A percentile compares a stretch with the other conserved stretches of the same genome.
Evolutionary conservation across 1,140 invertebrate species (phyloP).

Genomic region (Acyrthosiphon pisum): DNA sequence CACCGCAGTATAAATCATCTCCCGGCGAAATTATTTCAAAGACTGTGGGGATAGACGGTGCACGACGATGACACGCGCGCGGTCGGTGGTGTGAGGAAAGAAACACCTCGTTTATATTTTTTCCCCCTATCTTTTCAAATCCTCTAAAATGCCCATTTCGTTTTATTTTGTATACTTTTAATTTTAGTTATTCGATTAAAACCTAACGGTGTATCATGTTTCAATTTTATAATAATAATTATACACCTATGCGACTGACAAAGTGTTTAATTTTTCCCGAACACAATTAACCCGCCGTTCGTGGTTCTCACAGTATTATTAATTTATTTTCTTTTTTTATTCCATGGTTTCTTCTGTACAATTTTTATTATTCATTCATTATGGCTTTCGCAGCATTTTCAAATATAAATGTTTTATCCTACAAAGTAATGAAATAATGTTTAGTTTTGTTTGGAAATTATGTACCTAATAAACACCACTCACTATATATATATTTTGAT

Average conservation of each 20-base stretch:
- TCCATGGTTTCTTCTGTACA: background rate
- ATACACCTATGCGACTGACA: background rate
- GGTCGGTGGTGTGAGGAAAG: background rate
- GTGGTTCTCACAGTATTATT: background rate
- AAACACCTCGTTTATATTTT: background rate
- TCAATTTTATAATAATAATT: background rate
- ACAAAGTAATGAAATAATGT: background rate
- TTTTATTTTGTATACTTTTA: background rate
- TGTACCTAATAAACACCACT: background rate
- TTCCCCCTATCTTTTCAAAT: background rate
- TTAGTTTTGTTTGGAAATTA: background rate
- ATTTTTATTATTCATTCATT: background rate
- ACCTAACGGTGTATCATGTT: background rate
- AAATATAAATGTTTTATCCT: background rate
- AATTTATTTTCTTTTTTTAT: background rate
- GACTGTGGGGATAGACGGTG: background rate
- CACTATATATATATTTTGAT: background rate
- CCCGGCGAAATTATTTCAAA: constrained; percentile 17
- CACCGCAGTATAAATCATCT: constrained; percentile 24
- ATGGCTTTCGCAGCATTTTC: background rate
- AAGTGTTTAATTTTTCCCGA: constrained; percentile 34
- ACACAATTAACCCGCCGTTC: background rate
- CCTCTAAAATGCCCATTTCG: background rate
- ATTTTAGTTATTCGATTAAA: background rate
- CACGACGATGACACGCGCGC: background rate